These are phyloP conservation scores for Vireo altiloquus DNA, from an alignment of 2,113 vertebrate species.

Conservation along the genomic window DNA sequence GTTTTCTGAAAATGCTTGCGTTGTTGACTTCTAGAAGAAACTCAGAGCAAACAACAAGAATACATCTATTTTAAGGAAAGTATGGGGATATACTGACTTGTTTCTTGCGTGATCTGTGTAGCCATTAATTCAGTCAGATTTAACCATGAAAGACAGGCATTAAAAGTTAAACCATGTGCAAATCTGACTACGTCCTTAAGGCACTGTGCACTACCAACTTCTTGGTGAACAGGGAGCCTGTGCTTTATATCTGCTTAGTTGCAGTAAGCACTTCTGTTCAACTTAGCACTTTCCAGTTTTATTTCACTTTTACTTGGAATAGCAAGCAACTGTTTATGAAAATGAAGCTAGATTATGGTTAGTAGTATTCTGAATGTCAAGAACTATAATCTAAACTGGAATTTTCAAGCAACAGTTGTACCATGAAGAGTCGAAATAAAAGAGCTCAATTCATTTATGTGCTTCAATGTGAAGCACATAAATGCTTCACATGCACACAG, in stretches of 20 bases:
- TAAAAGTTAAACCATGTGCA: background rate
- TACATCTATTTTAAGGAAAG: background rate
- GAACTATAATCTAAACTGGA: slow-evolving; percentile 52
- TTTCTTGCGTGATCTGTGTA: background rate
- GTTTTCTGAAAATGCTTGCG: slow-evolving; percentile 60
- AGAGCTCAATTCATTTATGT: too few relatives aligned
- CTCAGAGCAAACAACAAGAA: background rate
- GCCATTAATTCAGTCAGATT: background rate
- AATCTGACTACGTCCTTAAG: background rate
- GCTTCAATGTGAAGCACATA: slow-evolving; percentile 4
- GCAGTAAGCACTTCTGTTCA: slow-evolving; percentile 34
- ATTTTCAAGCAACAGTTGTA: slow-evolving; percentile 48
- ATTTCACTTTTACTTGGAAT: slow-evolving; percentile 8
- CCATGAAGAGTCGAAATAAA: slow-evolving; percentile 15
- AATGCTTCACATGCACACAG: slow-evolving; percentile 22
- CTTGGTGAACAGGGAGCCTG: background rate
- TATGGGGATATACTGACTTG: slow-evolving; percentile 43
- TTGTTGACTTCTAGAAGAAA: slow-evolving; percentile 49
- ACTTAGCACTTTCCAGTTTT: slow-evolving; percentile 17
- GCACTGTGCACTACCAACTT: background rate
- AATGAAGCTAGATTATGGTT: slow-evolving; percentile 24
- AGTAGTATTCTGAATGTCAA: background rate
- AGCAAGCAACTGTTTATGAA: background rate
- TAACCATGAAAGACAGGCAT: background rate
- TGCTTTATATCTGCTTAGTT: slow-evolving; percentile 42